These are phyloP conservation scores for Acrobasis suavella DNA, from an alignment of 2,888 invertebrate genomes.

Conservation along the genomic window DNA sequence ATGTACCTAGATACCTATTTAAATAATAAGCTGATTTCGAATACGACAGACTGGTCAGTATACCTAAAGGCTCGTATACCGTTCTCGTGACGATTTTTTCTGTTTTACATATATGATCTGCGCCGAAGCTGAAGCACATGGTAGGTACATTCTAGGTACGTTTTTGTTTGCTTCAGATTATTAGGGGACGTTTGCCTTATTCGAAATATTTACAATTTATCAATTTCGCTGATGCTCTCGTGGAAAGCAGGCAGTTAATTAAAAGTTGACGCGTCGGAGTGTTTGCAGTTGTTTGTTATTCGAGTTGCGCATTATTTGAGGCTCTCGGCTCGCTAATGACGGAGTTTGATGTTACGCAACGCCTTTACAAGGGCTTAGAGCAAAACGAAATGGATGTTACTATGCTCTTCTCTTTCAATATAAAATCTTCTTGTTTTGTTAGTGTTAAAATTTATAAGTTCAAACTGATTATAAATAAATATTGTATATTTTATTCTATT, in stretches of 20 bases:
- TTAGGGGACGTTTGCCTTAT: background rate
- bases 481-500: no score
- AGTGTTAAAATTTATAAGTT: no score
- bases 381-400: constrained; percentile 10
- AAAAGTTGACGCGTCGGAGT: constrained; percentile 39
- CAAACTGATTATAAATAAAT: no score
- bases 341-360: constrained; percentile 22
- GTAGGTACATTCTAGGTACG: background rate
- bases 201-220: background rate
- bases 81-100: no score
- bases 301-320: constrained; percentile 37
- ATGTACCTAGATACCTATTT: no score
- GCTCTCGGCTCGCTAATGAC: constrained; percentile 10
- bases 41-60: no score
- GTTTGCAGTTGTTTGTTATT: background rate
- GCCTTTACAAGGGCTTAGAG: constrained; percentile 22
- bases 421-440: no score
- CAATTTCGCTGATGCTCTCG: background rate
- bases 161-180: background rate
- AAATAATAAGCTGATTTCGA: no score
- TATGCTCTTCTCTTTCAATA: background rate
- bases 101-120: no score
- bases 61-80: no score
- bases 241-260: constrained; percentile 37
- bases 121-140: background rate